phyloP scores from a whole-genome alignment of 2,113 vertebrate genomes.

The Pithys albifrons region DNA sequence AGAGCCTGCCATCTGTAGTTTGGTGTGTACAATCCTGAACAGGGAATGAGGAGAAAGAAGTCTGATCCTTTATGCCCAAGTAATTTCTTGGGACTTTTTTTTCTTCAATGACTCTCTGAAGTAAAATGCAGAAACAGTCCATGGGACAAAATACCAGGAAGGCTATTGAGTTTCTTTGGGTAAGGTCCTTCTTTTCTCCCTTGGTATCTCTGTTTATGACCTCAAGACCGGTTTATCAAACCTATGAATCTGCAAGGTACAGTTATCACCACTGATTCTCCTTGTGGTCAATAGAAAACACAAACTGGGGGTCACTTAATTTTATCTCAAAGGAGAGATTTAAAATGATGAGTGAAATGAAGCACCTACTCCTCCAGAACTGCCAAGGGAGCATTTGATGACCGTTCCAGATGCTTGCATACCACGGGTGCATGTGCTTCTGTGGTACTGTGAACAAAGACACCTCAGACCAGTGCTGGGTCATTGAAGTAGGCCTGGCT shows the following conservation, averaged over 20 bases:
- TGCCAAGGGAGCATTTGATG: neutral
- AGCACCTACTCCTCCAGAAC: neutral
- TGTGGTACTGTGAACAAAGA: neutral
- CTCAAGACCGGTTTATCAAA: neutral
- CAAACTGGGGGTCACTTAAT: neutral
- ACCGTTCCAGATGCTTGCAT: neutral
- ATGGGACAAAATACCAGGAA: neutral
- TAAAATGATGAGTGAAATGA: neutral
- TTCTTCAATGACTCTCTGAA: neutral
- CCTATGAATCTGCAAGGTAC: neutral
- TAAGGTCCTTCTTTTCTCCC: neutral
- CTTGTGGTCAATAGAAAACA: neutral
- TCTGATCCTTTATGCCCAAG: neutral
- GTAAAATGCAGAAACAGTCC: neutral
- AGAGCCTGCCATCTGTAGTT: neutral
- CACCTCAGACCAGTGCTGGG: neutral
- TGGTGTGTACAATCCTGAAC: neutral
- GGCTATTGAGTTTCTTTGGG: neutral
- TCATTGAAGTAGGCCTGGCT: neutral
- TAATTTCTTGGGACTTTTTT: neutral
- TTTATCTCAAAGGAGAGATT: neutral
- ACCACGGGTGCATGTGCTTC: neutral
- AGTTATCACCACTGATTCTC: neutral
- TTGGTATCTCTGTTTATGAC: neutral
- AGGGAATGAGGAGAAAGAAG: neutral